Evolutionary conservation across 2,797 vertebrate species (phyloP).

Genomic region (Meriones psammophilus): DNA sequence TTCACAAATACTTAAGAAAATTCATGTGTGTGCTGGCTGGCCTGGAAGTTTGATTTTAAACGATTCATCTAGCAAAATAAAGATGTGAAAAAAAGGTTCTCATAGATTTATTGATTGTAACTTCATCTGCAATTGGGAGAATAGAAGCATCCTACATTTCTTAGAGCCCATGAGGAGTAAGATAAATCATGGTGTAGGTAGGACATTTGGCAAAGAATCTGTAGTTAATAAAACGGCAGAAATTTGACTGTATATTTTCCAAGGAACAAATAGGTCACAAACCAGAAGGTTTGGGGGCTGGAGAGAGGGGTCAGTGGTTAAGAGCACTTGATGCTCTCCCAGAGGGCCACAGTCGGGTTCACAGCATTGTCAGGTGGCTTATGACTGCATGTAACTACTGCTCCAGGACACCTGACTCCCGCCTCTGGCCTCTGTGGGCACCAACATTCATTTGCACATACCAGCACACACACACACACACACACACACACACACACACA

Average conservation of each 20-base stretch:
- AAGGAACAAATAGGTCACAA: constrained; percentile 32
- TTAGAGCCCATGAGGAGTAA: background rate
- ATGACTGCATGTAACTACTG: background rate
- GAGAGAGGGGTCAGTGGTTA: background rate
- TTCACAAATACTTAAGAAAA: constrained; percentile 19
- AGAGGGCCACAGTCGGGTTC: background rate
- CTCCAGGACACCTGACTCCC: background rate
- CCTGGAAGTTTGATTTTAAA: constrained; percentile 55
- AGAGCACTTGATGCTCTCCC: background rate
- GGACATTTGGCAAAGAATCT: background rate
- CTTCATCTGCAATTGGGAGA: constrained; percentile 49
- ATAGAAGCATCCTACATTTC: background rate
- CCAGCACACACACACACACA: background rate
- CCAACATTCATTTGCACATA: background rate
- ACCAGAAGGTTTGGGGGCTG: background rate
- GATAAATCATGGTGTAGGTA: constrained; percentile 34
- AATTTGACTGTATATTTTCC: constrained; percentile 8
- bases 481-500: background rate
- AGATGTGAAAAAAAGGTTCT: constrained; percentile 6
- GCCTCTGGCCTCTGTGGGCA: background rate
- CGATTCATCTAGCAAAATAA: constrained; percentile 50
- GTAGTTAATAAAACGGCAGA: background rate
- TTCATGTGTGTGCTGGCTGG: background rate
- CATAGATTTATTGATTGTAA: constrained; percentile 1
- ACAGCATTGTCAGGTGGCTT: background rate